Evolutionary conservation across 1,140 invertebrate genomes (phyloP).

Genomic region (Potamilus streckersoni): DNA sequence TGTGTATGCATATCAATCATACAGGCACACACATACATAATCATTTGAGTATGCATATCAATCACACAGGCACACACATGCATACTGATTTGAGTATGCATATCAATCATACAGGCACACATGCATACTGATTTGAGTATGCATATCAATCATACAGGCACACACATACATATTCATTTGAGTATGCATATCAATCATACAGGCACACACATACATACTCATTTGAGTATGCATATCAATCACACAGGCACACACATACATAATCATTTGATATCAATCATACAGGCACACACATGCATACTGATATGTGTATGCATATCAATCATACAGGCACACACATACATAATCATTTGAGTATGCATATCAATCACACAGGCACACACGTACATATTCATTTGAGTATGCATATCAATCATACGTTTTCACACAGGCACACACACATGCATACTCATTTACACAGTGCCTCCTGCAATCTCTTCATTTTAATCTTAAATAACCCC

Average conservation of each 20-base stretch:
- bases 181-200: slow-evolving; percentile 33
- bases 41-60: slow-evolving; percentile 42
- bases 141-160: neutral
- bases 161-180: no score
- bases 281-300: no score
- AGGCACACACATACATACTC: accelerated
- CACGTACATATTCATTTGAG: no score
- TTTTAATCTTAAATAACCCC: no score
- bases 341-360: no score
- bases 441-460: no score
- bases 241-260: no score
- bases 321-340: neutral
- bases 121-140: slow-evolving; percentile 38
- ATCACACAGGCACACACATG: neutral
- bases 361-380: neutral
- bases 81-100: no score
- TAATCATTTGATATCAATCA: neutral
- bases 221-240: slow-evolving; percentile 39
- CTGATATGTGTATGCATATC: slow-evolving; percentile 46
- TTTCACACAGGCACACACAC: no score
- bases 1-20: slow-evolving; percentile 36
- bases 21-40: no score
- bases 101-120: neutral
- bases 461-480: no score
- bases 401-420: slow-evolving; percentile 25